phyloP scores from a whole-genome alignment of 2,888 invertebrate genomes.

The Aphidoletes aphidimyza region DNA sequence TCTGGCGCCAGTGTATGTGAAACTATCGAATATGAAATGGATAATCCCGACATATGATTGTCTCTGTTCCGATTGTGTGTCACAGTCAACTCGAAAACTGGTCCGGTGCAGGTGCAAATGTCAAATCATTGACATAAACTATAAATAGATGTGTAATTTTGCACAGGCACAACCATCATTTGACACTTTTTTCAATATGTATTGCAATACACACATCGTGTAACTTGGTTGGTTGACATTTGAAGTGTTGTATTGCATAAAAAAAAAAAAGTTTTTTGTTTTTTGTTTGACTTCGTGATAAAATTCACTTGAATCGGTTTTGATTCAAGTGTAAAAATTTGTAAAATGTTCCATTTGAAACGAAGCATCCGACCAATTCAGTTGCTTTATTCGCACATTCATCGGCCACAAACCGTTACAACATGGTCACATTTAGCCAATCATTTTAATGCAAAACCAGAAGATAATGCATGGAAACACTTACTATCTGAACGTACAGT shows the following conservation, averaged over 20 bases:
- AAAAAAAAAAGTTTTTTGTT: too few relatives aligned
- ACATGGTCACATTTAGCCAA: conserved; percentile 80
- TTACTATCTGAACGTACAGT: conserved; percentile 30
- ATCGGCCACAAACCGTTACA: conserved; percentile 59
- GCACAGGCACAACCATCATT: neutral
- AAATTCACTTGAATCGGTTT: neutral
- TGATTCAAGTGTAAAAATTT: neutral
- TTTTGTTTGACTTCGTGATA: neutral
- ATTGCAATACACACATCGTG: neutral
- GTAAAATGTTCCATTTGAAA: neutral
- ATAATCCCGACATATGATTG: too few relatives aligned
- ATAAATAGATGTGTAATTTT: neutral
- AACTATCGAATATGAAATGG: too few relatives aligned
- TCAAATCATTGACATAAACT: neutral
- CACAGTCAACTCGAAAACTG: neutral
- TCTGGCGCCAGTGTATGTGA: too few relatives aligned
- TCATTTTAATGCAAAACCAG: conserved; percentile 65
- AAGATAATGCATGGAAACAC: neutral
- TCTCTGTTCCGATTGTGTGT: too few relatives aligned
- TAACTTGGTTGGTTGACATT: neutral
- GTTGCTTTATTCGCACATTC: neutral
- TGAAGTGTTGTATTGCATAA: neutral
- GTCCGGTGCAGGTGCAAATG: neutral
- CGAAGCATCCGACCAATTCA: neutral
- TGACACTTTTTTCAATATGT: neutral